These are phyloP conservation scores for Folsomia manolachei DNA, from an alignment of 2,888 invertebrate genomes.

Conservation along the genomic window DNA sequence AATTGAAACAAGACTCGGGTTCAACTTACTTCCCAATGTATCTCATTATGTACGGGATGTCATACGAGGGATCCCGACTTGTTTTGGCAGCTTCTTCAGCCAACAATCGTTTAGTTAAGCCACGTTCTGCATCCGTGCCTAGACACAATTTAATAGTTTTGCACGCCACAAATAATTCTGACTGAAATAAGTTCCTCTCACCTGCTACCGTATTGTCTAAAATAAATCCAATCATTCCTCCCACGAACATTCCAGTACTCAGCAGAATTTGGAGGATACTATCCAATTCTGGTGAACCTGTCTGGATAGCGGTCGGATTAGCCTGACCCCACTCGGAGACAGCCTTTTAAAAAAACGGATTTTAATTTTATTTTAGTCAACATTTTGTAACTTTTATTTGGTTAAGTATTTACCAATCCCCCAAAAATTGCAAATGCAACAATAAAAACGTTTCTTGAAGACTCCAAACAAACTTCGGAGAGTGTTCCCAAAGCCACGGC, in stretches of 20 bases:
- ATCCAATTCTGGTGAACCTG: conserved; percentile 65
- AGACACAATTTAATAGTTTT: background rate
- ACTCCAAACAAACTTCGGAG: conserved; percentile 77
- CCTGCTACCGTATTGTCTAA: conserved; percentile 68
- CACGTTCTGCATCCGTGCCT: conserved; percentile 71
- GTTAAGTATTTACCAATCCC: conserved; percentile 67
- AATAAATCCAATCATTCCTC: conserved; percentile 68
- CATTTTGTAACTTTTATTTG: conserved; percentile 54
- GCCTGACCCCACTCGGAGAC: conserved; percentile 71
- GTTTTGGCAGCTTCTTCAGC: conserved; percentile 28
- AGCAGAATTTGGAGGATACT: conserved; percentile 70
- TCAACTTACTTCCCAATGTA: conserved; percentile 5
- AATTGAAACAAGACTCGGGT: too few species aligned
- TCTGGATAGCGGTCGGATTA: conserved; percentile 63
- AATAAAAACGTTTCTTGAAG: conserved; percentile 81
- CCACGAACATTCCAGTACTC: conserved; percentile 74
- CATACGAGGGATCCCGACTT: conserved; percentile 38
- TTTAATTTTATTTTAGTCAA: background rate
- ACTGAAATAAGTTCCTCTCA: background rate
- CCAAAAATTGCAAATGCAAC: conserved; percentile 83
- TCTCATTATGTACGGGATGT: conserved; percentile 58
- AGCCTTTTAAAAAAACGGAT: conserved; percentile 54
- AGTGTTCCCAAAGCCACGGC: conserved; percentile 75
- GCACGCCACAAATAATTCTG: background rate
- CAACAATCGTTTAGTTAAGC: conserved; percentile 60